Percentiles rank a stretch among this genome's conserved stretches.
Evolutionary conservation across 2,888 invertebrate species (phyloP).

Genomic region (Tachina grossa): DNA sequence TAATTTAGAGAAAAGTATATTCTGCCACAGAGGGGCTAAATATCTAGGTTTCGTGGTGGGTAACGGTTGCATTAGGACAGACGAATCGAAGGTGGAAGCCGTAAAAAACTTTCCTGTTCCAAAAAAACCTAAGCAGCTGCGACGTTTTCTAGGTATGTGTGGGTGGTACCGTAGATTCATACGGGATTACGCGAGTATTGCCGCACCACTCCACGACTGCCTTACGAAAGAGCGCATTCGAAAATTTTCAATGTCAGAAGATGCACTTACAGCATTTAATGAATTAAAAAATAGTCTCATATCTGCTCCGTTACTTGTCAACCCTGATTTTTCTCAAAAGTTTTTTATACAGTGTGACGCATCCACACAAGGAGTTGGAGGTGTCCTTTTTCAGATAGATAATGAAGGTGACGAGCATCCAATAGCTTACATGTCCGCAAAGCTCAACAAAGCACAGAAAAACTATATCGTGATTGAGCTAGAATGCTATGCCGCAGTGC

Average conservation of each 20-base stretch:
- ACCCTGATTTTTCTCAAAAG: constrained; percentile 4
- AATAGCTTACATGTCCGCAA: background rate
- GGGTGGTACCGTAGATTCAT: constrained; percentile 50
- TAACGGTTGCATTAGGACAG: constrained; percentile 16
- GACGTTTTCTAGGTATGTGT: constrained; percentile 48
- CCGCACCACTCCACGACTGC: constrained; percentile 32
- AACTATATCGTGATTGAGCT: too few relatives aligned
- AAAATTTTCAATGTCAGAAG: constrained; percentile 6
- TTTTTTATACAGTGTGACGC: constrained; percentile 49
- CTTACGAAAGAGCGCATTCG: constrained; percentile 27
- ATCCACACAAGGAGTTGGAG: background rate
- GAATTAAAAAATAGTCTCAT: constrained; percentile 3
- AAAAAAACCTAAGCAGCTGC: constrained; percentile 20
- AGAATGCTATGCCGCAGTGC: too few relatives aligned
- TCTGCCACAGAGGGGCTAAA: background rate
- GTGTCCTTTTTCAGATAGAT: constrained; percentile 6
- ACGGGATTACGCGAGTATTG: constrained; percentile 15
- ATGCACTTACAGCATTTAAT: constrained; percentile 2
- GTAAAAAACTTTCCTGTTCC: background rate
- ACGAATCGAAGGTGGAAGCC: constrained; percentile 1
- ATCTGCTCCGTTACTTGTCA: constrained; percentile 10
- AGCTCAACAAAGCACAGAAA: background rate
- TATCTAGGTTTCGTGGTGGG: constrained; percentile 53
- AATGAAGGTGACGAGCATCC: background rate
- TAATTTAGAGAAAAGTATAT: constrained; percentile 6